Conservation (phyloP, 2,113 vertebrate species). For the Symphodus melops region DNA sequence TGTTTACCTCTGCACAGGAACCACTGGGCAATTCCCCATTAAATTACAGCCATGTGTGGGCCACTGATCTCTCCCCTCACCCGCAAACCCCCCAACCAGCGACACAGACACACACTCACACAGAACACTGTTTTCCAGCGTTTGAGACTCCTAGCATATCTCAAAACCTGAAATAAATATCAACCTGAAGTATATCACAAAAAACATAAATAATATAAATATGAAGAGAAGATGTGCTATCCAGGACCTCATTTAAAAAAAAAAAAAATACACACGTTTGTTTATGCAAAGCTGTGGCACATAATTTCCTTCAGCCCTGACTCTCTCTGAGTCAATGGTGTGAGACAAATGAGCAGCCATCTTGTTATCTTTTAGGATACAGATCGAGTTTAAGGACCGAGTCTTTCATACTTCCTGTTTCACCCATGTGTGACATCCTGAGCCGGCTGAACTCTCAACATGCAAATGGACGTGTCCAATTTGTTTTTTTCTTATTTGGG, state of each 20-base stretch:
- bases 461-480: not conserved
- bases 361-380: conserved; percentile 71
- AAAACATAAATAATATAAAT: too few species aligned
- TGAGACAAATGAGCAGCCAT: conserved; percentile 72
- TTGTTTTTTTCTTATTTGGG: not conserved
- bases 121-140: conserved; percentile 5
- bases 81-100: conserved; percentile 39
- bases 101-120: conserved; percentile 35
- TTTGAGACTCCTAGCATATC: conserved; percentile 41
- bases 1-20: conserved; percentile 86
- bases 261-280: conserved; percentile 31
- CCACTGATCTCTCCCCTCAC: conserved; percentile 71
- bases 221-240: not conserved
- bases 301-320: conserved; percentile 52
- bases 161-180: conserved; percentile 16
- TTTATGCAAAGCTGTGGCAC: conserved; percentile 64
- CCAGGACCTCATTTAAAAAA: not conserved
- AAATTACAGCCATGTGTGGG: conserved; percentile 87
- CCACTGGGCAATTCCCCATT: conserved; percentile 84
- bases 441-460: conserved; percentile 5
- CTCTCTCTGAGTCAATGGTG: conserved; percentile 46
- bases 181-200: not conserved
- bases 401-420: conserved; percentile 70
- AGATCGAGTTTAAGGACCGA: conserved; percentile 47
- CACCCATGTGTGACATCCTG: conserved; percentile 58